These are phyloP conservation scores for Valencia hispanica DNA, from an alignment of 2,797 vertebrate species.

Conservation along the genomic window DNA sequence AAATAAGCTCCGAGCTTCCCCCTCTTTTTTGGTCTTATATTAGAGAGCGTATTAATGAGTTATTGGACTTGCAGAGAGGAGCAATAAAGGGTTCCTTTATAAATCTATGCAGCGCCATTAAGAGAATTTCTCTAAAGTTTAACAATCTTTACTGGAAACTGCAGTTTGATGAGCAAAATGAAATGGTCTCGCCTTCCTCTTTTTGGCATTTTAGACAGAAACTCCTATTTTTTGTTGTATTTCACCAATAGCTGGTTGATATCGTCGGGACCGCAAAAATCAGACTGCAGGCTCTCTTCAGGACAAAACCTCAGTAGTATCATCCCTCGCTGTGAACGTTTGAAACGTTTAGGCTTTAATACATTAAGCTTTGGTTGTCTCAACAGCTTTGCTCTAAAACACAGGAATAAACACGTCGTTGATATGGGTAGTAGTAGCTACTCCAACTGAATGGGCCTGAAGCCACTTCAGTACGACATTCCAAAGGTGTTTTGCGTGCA, in stretches of 20 bases:
- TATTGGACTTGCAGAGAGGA: slow-evolving; percentile 49
- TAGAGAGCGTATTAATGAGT: slow-evolving; percentile 63
- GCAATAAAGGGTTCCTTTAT: slow-evolving; percentile 25
- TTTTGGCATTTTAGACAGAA: not conserved
- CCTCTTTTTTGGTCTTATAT: slow-evolving; percentile 25
- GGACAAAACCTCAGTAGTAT: not conserved
- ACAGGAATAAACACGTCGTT: not conserved
- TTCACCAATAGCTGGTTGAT: not conserved
- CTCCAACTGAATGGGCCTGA: not conserved
- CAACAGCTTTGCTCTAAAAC: not conserved
- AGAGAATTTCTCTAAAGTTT: slow-evolving; percentile 5
- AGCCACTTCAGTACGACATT: too few species aligned
- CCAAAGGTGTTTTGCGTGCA: not conserved
- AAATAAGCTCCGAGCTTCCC: slow-evolving; percentile 54
- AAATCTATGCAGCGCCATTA: slow-evolving; percentile 42
- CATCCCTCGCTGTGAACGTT: not conserved
- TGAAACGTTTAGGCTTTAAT: not conserved
- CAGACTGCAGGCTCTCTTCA: not conserved
- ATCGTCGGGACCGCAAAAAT: not conserved
- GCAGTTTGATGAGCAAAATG: slow-evolving; percentile 1
- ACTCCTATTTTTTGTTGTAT: not conserved
- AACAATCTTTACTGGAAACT: slow-evolving; percentile 16
- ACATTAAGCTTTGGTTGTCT: not conserved
- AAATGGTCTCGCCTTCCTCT: not conserved
- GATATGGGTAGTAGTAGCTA: too few species aligned